Conservation (phyloP, 2,797 vertebrate species). For the Urosaurus nigricauda region DNA sequence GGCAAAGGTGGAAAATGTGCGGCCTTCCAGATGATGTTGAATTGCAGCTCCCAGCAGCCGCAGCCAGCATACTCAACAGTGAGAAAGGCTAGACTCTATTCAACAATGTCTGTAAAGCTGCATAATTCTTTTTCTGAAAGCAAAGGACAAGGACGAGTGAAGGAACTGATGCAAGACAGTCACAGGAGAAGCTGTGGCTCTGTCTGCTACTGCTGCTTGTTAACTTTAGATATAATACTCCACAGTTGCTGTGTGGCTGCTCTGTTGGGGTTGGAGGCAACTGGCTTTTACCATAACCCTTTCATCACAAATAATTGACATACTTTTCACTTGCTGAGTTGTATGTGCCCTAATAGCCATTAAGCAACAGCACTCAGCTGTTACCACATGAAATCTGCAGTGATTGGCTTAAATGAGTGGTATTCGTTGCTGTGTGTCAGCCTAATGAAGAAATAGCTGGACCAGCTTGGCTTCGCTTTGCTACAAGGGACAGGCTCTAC, state of each 20-base stretch:
- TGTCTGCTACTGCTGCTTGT: background rate
- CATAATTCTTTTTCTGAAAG: background rate
- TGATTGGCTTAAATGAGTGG: conserved; percentile 59
- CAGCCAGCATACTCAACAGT: background rate
- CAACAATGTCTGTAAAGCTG: too few species aligned
- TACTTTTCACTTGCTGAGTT: conserved; percentile 53
- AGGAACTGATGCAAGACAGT: background rate
- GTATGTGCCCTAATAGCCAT: conserved; percentile 35
- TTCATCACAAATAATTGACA: conserved; percentile 12
- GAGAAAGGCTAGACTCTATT: too few species aligned
- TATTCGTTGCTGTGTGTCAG: conserved; percentile 64
- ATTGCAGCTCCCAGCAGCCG: background rate
- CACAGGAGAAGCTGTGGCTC: rapidly evolving
- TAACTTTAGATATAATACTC: background rate
- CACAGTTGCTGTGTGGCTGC: conserved; percentile 19
- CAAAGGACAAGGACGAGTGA: background rate
- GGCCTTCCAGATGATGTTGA: background rate
- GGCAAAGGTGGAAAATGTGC: too few species aligned
- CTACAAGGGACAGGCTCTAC: conserved; percentile 50
- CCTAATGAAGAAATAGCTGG: conserved; percentile 55
- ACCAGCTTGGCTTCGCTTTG: conserved; percentile 33
- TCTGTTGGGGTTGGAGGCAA: conserved; percentile 22
- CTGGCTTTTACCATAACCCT: conserved; percentile 1
- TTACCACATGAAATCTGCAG: conserved; percentile 54
- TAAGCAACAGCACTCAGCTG: conserved; percentile 49